Conservation (phyloP, 2,113 vertebrate genomes). For the Lycocorax pyrrhopterus region DNA sequence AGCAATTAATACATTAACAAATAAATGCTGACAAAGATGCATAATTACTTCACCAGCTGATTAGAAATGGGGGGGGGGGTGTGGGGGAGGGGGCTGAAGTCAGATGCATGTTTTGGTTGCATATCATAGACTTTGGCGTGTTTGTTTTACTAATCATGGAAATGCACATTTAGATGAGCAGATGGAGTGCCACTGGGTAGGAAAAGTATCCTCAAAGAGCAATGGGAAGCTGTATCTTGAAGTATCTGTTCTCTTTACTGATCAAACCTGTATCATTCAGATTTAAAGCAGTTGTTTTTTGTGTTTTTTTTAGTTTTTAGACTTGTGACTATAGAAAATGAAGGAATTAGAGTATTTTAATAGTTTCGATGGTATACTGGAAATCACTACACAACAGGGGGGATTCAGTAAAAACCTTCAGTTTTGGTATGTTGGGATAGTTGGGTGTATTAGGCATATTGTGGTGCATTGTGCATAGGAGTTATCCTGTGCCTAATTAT, state of each 20-base stretch:
- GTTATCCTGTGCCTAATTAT: not conserved
- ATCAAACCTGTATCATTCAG: not conserved
- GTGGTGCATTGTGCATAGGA: not conserved
- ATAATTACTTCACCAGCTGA: not conserved
- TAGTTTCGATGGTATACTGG: not conserved
- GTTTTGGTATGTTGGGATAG: not conserved
- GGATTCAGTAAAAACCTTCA: not conserved
- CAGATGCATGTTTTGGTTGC: not conserved
- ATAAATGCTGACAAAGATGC: not conserved
- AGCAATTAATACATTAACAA: not conserved
- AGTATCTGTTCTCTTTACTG: not conserved
- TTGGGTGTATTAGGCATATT: not conserved
- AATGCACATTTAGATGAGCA: not conserved
- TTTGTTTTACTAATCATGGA: not conserved
- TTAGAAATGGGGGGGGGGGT: accelerated
- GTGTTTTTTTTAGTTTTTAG: not conserved
- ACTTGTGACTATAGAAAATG: not conserved
- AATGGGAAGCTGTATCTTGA: not conserved
- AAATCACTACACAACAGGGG: not conserved
- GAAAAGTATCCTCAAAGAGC: not conserved
- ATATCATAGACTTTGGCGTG: not conserved
- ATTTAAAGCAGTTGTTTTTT: not conserved
- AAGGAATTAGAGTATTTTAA: not conserved
- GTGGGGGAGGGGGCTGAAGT: not conserved
- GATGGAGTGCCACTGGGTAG: not conserved